Evolutionary conservation across 2,888 invertebrate genomes (phyloP), one percentile per base, ranked within the genome.

Genomic region (Protodeltote pygarga): DNA sequence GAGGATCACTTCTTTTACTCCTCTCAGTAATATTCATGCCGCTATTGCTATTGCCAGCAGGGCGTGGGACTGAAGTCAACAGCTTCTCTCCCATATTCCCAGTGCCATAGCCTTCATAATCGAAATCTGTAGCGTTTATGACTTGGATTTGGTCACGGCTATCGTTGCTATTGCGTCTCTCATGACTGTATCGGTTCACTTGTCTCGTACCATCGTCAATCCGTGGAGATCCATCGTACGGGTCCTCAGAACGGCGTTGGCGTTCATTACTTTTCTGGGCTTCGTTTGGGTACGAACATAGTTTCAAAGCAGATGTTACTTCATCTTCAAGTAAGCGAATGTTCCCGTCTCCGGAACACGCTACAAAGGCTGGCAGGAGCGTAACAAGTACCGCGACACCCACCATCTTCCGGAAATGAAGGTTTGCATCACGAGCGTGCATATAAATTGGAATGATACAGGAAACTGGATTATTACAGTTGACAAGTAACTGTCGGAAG

Each of bases 311-410:
- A 0, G 59, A 59, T 1, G 80, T 77, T 11, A 92, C 76, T 60
- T 92, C 91, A 40, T 89, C 83, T 71, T 89, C 84, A 10, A 92
- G 60, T n/a, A 92, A 58, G 19, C 79, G 81, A 21, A 91, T 85
- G 60, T 92, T 92, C 1, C 89, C 89, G 21, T 89, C 87, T 3
- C 87, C 83, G 1, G 84, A 62, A 50, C 82, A 79, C 21, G 64
- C 55, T 1, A 77, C 74, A 17, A 84, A 50, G 13, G 63, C 66
- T 2, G 87, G 81, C n/a, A 87, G 42, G 4, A 83, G 33, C 2
- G 75, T 37, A 3, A 83, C 49, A 1, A 85, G 48, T 25, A 79
- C 11, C 27, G 79, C 40, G 9, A 66, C 47, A 21, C 47, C 54
- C 38, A 74, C 41, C 87, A 89, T 89, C 33, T 71, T 73, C 44